Conservation (phyloP, 2,113 vertebrate species). For the Numenius arquata region DNA sequence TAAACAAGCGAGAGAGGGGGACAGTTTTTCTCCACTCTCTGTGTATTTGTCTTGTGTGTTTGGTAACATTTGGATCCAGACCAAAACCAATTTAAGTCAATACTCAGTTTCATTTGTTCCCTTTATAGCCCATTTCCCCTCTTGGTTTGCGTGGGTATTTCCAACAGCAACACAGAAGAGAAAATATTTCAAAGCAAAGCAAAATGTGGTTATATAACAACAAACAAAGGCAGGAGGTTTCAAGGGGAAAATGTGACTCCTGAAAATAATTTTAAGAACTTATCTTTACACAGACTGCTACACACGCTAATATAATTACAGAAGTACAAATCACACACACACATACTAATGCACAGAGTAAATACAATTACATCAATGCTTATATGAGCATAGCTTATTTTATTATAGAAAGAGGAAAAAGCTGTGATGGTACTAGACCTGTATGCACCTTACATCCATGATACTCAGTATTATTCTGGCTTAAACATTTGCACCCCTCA, state of each 20-base stretch:
- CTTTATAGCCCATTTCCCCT: slow-evolving; percentile 55
- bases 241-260: slow-evolving; percentile 15
- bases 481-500: background rate
- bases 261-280: slow-evolving; percentile 2
- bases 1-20: background rate
- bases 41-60: slow-evolving; percentile 18
- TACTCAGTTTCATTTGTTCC: slow-evolving; percentile 35
- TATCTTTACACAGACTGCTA: background rate
- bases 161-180: slow-evolving; percentile 27
- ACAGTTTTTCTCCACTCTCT: background rate
- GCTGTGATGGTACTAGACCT: background rate
- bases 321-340: background rate
- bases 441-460: background rate
- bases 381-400: background rate
- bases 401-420: background rate
- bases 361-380: background rate
- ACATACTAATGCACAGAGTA: background rate
- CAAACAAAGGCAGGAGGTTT: slow-evolving; percentile 40
- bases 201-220: slow-evolving; percentile 37
- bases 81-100: slow-evolving; percentile 50
- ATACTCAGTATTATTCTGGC: background rate
- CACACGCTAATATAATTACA: background rate
- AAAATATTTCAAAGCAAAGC: slow-evolving; percentile 58
- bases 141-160: slow-evolving; percentile 60
- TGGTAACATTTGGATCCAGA: slow-evolving; percentile 44